A percentile compares a stretch with the other conserved stretches of the same genome.
phyloP scores from a whole-genome alignment of 2,113 vertebrate genomes.

The Pristiophorus japonicus region DNA sequence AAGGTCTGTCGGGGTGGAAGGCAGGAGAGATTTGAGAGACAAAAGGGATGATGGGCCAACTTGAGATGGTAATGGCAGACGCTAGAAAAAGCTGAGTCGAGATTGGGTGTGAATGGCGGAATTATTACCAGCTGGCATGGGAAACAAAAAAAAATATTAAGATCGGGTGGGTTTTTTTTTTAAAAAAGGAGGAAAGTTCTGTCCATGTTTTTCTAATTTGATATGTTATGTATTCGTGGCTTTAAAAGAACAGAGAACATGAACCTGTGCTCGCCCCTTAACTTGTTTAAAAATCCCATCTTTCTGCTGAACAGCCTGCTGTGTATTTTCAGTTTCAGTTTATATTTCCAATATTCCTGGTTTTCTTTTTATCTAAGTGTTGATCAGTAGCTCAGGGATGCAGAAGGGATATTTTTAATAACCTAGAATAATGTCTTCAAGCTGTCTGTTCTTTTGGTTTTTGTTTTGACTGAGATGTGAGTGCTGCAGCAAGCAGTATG shows the following conservation, averaged over 20 bases:
- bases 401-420: background rate
- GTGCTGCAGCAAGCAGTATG: background rate
- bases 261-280: background rate
- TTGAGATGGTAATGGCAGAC: no score
- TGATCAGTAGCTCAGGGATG: background rate
- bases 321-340: background rate
- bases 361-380: background rate
- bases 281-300: background rate
- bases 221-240: background rate
- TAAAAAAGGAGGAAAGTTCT: no score
- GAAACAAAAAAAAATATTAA: no score
- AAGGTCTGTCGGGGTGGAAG: no score
- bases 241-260: background rate
- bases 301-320: background rate
- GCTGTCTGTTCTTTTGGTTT: background rate
- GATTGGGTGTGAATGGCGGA: no score
- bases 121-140: no score
- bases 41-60: no score
- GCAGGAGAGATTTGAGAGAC: no score
- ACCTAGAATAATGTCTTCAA: background rate
- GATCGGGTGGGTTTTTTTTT: no score
- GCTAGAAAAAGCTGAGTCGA: no score
- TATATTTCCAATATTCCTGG: background rate
- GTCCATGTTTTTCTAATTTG: background rate
- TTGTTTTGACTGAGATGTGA: background rate